phyloP scores from a whole-genome alignment of 1,140 invertebrate genomes.

The Drosophila setifemur region DNA sequence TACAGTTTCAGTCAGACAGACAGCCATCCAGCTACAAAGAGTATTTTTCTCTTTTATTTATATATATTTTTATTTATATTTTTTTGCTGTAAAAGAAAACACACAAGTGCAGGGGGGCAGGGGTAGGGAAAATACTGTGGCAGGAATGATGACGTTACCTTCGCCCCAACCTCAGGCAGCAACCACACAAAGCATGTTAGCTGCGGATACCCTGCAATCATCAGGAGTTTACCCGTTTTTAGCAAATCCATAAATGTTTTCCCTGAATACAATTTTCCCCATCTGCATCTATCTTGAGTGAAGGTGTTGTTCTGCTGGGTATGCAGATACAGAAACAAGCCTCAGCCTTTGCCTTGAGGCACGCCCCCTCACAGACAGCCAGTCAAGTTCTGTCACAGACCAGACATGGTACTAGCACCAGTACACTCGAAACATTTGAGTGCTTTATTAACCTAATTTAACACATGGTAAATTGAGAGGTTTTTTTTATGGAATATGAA shows the following conservation, averaged over 20 bases:
- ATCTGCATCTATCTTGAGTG: background rate
- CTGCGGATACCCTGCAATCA: constrained; percentile 13
- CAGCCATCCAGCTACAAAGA: constrained; percentile 11
- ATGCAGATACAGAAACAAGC: constrained; percentile 29
- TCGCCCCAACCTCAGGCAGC: constrained; percentile 6
- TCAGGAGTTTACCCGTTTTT: background rate
- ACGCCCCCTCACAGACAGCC: constrained; percentile 56
- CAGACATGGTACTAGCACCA: constrained; percentile 2
- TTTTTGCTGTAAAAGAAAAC: constrained; percentile 1
- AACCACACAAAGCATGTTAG: constrained; percentile 19
- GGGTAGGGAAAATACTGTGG: background rate
- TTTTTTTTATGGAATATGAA: too few relatives aligned
- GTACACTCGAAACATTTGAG: background rate
- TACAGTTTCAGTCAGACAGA: constrained; percentile 66
- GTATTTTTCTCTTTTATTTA: constrained; percentile 40
- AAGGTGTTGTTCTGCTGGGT: background rate
- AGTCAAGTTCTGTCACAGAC: constrained; percentile 67
- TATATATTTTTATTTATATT: constrained; percentile 1
- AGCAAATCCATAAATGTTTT: background rate
- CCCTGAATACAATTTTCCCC: background rate
- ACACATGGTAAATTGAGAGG: too few relatives aligned
- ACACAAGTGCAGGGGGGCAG: background rate
- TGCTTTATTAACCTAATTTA: too few relatives aligned
- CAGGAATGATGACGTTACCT: constrained; percentile 44
- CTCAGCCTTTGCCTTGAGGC: constrained; percentile 24